Base-by-base conservation (phyloP, 2,888 invertebrate species). In the Drosophila robusta region DNA sequence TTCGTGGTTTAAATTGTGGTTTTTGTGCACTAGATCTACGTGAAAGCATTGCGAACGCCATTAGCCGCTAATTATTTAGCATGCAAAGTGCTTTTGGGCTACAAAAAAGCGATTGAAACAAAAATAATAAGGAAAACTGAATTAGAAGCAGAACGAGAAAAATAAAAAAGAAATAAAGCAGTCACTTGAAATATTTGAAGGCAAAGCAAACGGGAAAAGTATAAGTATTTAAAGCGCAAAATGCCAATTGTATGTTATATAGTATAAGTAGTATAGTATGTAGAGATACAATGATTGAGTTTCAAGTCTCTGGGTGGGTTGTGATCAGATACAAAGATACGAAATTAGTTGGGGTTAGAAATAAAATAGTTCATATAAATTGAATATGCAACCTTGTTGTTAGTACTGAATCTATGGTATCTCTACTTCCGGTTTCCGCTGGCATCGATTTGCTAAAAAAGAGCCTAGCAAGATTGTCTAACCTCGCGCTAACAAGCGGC, bases 401-500 rank as follows among this genome's bases (percentile, higher is more conserved):
- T 83, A 92, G 91, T 88, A 92, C 91, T 83, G 92, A 92, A 88
- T 92, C 92, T 90, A 92, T 89, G 83, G 91, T 91, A 90, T 92
- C 91, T 91, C 92, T 92, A 91, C 90, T 92, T 90, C 91, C 91
- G 90, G 86, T 87, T 87, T 92, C 92, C 90, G 92, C 89, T 90
- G 92, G 90, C 91, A 92, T 90, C 89, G 91, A 92, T 90, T 94
- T 94, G 92, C 94, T 94, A 92, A 96, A 96, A 85, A 96, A 93
- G 88, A 96, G 92, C 91, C 95, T 96, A 26, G 95, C 95, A 63
- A 96, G 92, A 68, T 95, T 96, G 92, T 96, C 96, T 81, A 95
- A 95, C 92, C 95, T 95, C 92, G 95, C 94, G 79, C 95, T 93
- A 88, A 95, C 94, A 63, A 95, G 93, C 24, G 95, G 95, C 26